Base-by-base conservation (phyloP, 1,140 invertebrate species). In the Mercenaria mercenaria region DNA sequence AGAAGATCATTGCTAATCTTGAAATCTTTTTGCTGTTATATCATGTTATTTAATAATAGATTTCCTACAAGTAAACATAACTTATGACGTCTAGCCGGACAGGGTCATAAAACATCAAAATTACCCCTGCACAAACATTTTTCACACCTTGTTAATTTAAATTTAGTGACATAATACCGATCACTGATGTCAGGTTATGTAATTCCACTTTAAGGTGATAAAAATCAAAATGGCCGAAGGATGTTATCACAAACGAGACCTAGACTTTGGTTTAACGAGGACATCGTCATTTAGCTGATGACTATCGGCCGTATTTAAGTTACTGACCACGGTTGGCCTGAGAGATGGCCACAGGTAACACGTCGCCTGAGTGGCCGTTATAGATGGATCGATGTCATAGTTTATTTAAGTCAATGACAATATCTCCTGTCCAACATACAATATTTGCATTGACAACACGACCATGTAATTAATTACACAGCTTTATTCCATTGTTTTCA, bases 101-200 rank as follows among this genome's bases (percentile, higher is more conserved):
- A n/a, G 32, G 50, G 29, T 29, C 76, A 29, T 79, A 56, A 79
- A 79, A 18, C 26, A 18, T 50, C 29, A 26, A 41, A 29, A 76
- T 79, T 56, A 56, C 43, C 76, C 43, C 32, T 56, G 11, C 47
- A 26, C 34, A 41, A 82, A 20, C n/a, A 15, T 18, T 26, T 26
- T 82, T 82, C 52, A 64, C 80, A 67, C 80, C 80, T 82, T 82
- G 80, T 82, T 47, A 29, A 64, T 82, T 82, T 82, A 67, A 82
- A 64, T 82, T 82, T 67, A 82, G 64, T 67, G 59, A 43, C 39
- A 6, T 79, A 52, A 37, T 61, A 26, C 76, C 29, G 56, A 82
- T 82, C 18, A 67, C 8, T 39, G 23, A 82, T 32, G 52, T 59
- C 43, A 82, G 0, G 52, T 82, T 67, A n/a, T n/a, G 37, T 34